phyloP scores from a whole-genome alignment of 2,888 invertebrate genomes.

The Diaphora mendica region DNA sequence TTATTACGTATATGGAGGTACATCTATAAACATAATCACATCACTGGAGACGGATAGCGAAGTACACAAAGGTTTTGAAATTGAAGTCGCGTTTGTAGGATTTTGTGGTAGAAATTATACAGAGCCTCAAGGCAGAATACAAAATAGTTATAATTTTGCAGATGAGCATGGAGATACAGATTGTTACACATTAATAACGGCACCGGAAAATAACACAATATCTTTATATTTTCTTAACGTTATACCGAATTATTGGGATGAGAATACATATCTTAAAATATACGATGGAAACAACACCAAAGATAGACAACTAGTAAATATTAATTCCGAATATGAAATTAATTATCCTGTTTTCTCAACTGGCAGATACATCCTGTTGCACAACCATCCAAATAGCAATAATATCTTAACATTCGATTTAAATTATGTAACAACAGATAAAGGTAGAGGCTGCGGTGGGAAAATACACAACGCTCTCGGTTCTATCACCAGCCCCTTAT shows the following conservation, averaged over 20 bases:
- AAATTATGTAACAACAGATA: slow-evolving; percentile 71
- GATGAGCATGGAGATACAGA: slow-evolving; percentile 39
- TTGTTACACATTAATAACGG: slow-evolving; percentile 90
- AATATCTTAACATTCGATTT: slow-evolving; percentile 62
- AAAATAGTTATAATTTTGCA: slow-evolving; percentile 55
- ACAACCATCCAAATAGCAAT: slow-evolving; percentile 65
- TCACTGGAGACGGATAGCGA: slow-evolving; percentile 58
- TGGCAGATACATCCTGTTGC: slow-evolving; percentile 88
- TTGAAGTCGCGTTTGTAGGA: slow-evolving; percentile 86
- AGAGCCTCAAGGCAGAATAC: slow-evolving; percentile 89
- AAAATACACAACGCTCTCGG: slow-evolving; percentile 65
- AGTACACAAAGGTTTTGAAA: slow-evolving; percentile 88
- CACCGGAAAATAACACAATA: slow-evolving; percentile 89
- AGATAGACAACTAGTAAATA: slow-evolving; percentile 53
- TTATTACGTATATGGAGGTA: slow-evolving; percentile 64
- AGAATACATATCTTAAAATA: slow-evolving; percentile 72
- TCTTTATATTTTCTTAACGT: slow-evolving; percentile 86
- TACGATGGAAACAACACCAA: slow-evolving; percentile 70
- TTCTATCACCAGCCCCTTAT: slow-evolving; percentile 74
- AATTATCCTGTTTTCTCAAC: slow-evolving; percentile 87
- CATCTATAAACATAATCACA: slow-evolving; percentile 66
- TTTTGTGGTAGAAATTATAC: slow-evolving; percentile 88
- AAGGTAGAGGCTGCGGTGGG: slow-evolving; percentile 78
- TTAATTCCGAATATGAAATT: slow-evolving; percentile 50
- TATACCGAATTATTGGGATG: slow-evolving; percentile 59